Conservation (phyloP, 1,140 invertebrate genomes). For the Danaus melanippus region DNA sequence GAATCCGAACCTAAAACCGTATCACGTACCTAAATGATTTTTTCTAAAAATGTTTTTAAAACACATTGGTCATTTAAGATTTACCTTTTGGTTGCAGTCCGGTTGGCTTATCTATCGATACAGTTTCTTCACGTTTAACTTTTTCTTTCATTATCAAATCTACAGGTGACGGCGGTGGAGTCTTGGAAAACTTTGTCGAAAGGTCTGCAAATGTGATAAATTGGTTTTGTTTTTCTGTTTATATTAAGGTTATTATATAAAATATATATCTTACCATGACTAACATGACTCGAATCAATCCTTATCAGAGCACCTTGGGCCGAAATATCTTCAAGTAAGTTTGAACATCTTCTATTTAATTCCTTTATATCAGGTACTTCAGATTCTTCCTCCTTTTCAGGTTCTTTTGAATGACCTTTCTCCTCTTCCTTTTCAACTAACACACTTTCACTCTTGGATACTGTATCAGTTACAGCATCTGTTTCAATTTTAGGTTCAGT, state of each 20-base stretch:
- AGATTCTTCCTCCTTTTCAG: constrained; percentile 27
- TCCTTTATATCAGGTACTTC: constrained; percentile 64
- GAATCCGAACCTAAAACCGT: constrained; percentile 53
- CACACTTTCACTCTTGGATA: no score
- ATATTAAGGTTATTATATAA: neutral
- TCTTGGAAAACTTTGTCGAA: constrained; percentile 66
- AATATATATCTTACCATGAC: constrained; percentile 42
- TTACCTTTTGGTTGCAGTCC: constrained; percentile 66
- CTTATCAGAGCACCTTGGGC: constrained; percentile 60
- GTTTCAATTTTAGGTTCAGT: no score
- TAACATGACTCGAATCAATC: constrained; percentile 68
- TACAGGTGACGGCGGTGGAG: constrained; percentile 68
- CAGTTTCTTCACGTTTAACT: constrained; percentile 40
- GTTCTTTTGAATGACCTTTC: constrained; percentile 20
- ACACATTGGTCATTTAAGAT: neutral
- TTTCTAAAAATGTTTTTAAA: no score
- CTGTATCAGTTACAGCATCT: no score
- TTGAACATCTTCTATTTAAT: constrained; percentile 67
- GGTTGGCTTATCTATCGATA: constrained; percentile 41
- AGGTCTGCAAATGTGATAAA: constrained; percentile 42
- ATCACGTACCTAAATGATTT: no score
- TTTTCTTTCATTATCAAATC: constrained; percentile 63
- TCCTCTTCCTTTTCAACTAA: constrained; percentile 16
- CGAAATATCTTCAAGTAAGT: constrained; percentile 68
- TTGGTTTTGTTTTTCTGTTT: neutral